phyloP scores from a whole-genome alignment of 2,797 vertebrate species.

The Pipistrellus kuhlii region DNA sequence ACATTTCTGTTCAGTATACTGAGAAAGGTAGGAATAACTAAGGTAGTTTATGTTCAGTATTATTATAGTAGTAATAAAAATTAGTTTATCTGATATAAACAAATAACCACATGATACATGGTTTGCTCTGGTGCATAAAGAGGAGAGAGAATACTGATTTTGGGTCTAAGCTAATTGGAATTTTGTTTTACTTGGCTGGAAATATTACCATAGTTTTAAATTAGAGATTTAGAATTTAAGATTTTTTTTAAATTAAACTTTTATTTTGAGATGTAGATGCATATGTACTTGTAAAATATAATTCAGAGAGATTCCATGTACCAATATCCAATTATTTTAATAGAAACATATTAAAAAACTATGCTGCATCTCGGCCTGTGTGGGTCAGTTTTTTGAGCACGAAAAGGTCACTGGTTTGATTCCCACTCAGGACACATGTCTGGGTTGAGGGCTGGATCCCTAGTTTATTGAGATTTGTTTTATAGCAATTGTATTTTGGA shows the following conservation, averaged over 20 bases:
- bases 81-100: neutral
- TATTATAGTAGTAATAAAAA: neutral
- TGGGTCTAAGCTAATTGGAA: neutral
- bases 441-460: no score
- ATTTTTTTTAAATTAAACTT: neutral
- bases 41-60: neutral
- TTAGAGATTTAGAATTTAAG: neutral
- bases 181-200: conserved; percentile 1
- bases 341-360: neutral
- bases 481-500: neutral
- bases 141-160: neutral
- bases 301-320: neutral
- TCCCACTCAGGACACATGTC: no score
- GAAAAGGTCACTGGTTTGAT: no score
- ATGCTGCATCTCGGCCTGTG: neutral
- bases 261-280: neutral
- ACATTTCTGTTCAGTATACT: neutral
- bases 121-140: neutral
- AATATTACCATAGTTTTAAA: neutral
- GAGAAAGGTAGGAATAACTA: neutral
- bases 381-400: no score
- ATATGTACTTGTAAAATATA: neutral
- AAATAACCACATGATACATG: neutral
- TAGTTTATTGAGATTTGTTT: neutral
- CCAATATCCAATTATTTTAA: neutral